These are phyloP conservation scores for Hecatera dysodea DNA, from an alignment of 2,888 invertebrate genomes.

Conservation along the genomic window DNA sequence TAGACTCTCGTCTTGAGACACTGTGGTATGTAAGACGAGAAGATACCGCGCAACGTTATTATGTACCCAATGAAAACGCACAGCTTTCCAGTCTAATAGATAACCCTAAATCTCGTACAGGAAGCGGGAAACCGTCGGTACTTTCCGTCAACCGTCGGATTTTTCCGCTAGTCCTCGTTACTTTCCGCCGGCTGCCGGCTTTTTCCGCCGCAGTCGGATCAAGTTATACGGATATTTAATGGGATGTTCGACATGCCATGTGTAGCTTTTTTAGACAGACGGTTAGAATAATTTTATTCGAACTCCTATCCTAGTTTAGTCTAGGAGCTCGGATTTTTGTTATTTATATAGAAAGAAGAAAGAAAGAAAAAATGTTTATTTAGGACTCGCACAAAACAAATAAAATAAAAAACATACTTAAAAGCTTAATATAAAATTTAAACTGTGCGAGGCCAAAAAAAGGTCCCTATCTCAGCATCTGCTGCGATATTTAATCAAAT, in stretches of 20 bases:
- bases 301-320: neutral
- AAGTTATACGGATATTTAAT: conserved; percentile 28
- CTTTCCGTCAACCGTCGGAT: conserved; percentile 12
- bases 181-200: conserved; percentile 25
- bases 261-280: neutral
- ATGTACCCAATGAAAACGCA: neutral
- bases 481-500: no score
- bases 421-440: no score
- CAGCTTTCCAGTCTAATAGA: conserved; percentile 11
- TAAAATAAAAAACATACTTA: no score
- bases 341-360: no score
- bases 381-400: no score
- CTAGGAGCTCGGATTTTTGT: neutral
- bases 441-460: no score
- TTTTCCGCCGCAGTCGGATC: conserved; percentile 38
- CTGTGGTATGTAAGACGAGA: no score
- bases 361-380: no score
- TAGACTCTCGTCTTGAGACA: no score
- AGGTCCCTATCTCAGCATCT: no score
- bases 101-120: conserved; percentile 2
- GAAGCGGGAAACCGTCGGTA: conserved; percentile 13
- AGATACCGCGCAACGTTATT: no score
- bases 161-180: conserved; percentile 10
- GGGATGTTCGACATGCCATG: neutral
- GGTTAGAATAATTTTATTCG: neutral